A percentile compares a stretch with the other conserved stretches of the same genome.
phyloP scores from a whole-genome alignment of 2,888 invertebrate genomes.

The Hymenopus coronatus region DNA sequence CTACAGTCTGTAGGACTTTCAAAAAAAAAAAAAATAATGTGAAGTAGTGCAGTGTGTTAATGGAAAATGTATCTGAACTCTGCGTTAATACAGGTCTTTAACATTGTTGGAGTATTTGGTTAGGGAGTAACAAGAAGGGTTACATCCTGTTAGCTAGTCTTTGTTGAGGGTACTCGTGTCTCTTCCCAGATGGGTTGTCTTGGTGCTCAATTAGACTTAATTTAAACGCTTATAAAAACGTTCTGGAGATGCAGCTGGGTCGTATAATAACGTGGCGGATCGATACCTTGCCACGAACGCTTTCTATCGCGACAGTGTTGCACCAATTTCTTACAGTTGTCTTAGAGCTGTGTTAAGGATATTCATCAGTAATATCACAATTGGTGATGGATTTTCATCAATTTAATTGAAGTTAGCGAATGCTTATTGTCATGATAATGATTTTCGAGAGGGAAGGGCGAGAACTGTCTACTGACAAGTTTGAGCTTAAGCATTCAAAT shows the following conservation, averaged over 20 bases:
- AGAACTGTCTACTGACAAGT: too few relatives aligned
- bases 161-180: neutral
- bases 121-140: neutral
- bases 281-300: neutral
- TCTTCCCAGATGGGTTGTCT: neutral
- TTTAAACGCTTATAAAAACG: neutral
- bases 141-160: neutral
- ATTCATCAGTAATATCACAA: too few relatives aligned
- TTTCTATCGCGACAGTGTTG: neutral
- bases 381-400: too few relatives aligned
- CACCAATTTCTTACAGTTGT: neutral
- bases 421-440: too few relatives aligned
- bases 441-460: too few relatives aligned
- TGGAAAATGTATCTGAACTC: neutral
- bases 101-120: neutral
- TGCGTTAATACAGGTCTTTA: neutral
- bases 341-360: too few relatives aligned
- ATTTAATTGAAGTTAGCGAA: too few relatives aligned
- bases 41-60: neutral
- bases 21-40: neutral
- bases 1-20: neutral
- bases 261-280: neutral
- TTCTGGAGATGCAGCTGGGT: neutral
- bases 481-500: too few relatives aligned
- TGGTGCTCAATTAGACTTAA: neutral